These are phyloP conservation scores for Laupala kohalensis DNA, from an alignment of 1,140 invertebrate species.

Conservation along the genomic window DNA sequence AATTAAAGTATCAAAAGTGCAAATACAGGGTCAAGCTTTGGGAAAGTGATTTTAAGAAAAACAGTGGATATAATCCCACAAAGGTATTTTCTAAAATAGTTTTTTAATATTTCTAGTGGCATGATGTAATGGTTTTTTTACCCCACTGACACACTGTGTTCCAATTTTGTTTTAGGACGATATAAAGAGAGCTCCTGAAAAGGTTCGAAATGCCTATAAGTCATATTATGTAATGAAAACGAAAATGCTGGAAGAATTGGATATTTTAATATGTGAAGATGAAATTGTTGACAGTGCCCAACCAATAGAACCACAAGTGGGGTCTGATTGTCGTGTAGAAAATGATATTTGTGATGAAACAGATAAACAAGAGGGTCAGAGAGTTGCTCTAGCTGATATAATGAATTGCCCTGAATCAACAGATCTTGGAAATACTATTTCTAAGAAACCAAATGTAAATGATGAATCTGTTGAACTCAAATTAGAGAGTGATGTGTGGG, in stretches of 20 bases:
- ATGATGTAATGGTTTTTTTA: background rate
- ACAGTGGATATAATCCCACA: constrained; percentile 50
- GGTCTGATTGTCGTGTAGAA: too few relatives aligned
- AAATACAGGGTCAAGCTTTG: constrained; percentile 62
- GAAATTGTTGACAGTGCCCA: constrained; percentile 18
- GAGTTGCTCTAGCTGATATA: constrained; percentile 15
- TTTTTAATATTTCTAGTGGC: background rate
- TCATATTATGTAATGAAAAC: constrained; percentile 68
- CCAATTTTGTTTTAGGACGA: constrained; percentile 44
- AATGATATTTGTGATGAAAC: constrained; percentile 1
- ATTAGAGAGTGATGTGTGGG: constrained; percentile 35
- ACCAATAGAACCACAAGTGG: constrained; percentile 11
- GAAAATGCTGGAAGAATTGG: constrained; percentile 49
- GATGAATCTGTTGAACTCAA: background rate
- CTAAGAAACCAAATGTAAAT: background rate
- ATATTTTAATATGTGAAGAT: constrained; percentile 32
- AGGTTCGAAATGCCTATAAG: constrained; percentile 62
- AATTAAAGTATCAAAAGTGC: constrained; percentile 38
- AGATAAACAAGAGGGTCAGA: constrained; percentile 18
- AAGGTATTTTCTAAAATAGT: constrained; percentile 35
- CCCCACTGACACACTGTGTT: background rate
- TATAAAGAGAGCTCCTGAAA: constrained; percentile 53
- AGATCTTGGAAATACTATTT: constrained; percentile 6
- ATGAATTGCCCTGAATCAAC: background rate
- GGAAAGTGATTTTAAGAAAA: constrained; percentile 62